These are phyloP conservation scores for Diaperis boleti DNA, from an alignment of 2,888 invertebrate species.

Conservation along the genomic window DNA sequence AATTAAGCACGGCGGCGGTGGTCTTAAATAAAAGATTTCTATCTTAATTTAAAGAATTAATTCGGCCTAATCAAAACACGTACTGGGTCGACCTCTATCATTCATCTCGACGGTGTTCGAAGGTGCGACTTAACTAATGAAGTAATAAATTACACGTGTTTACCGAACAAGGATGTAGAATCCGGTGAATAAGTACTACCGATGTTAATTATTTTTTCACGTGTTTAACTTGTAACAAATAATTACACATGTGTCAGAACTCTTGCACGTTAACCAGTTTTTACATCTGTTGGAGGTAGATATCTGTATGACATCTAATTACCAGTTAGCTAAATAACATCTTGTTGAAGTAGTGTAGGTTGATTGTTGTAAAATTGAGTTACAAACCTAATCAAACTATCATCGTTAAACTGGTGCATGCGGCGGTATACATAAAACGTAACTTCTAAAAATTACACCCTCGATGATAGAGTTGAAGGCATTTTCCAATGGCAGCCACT, in stretches of 20 bases:
- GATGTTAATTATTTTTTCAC: background rate
- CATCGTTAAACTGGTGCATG: background rate
- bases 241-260: too few relatives aligned
- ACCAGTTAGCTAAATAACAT: constrained; percentile 7
- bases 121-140: constrained; percentile 7
- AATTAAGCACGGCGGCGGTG: too few relatives aligned
- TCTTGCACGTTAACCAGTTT: too few relatives aligned
- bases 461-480: constrained; percentile 5
- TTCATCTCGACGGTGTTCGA: background rate
- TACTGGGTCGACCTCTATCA: background rate
- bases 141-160: constrained; percentile 1
- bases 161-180: background rate
- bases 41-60: constrained; percentile 10
- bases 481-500: constrained; percentile 2
- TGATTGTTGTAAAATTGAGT: background rate
- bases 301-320: constrained; percentile 25
- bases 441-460: background rate
- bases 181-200: too few relatives aligned
- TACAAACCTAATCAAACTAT: background rate
- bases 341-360: background rate
- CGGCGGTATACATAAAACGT: background rate
- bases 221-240: background rate
- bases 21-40: background rate
- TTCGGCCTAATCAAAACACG: constrained; percentile 1
- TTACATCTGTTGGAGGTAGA: background rate